Percentiles rank a stretch among this genome's conserved stretches.
phyloP scores from a whole-genome alignment of 2,797 vertebrate species.

The Tapera naevia region DNA sequence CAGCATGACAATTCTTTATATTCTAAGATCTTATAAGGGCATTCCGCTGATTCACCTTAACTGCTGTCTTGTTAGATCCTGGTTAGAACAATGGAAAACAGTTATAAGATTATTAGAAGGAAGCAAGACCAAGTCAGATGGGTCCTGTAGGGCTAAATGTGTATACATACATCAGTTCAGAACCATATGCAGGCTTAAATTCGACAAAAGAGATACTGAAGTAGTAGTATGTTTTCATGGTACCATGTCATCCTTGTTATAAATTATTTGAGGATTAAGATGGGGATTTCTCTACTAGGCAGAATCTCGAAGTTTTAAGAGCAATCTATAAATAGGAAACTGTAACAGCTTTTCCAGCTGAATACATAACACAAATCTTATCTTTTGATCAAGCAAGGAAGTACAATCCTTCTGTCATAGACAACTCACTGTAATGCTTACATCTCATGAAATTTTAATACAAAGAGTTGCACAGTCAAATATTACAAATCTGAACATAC shows the following conservation, averaged over 20 bases:
- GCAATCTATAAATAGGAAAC: background rate
- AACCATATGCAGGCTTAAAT: background rate
- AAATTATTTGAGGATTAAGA: background rate
- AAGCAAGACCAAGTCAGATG: background rate
- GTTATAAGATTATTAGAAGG: background rate
- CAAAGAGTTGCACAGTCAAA: background rate
- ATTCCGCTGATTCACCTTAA: background rate
- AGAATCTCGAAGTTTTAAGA: background rate
- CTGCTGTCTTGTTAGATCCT: background rate
- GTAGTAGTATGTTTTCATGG: background rate
- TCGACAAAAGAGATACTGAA: background rate
- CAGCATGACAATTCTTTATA: background rate
- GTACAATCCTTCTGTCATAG: background rate
- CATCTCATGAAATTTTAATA: background rate
- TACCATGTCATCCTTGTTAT: background rate
- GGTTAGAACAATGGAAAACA: background rate
- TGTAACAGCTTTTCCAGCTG: background rate
- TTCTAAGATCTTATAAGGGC: background rate
- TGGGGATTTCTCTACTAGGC: background rate
- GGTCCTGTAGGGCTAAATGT: background rate
- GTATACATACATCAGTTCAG: background rate
- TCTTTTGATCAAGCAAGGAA: background rate
- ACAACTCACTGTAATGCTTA: background rate
- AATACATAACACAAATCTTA: background rate
- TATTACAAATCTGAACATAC: conserved; percentile 71